Conservation (phyloP, 2,113 vertebrate genomes). For the Okapia johnstoni region DNA sequence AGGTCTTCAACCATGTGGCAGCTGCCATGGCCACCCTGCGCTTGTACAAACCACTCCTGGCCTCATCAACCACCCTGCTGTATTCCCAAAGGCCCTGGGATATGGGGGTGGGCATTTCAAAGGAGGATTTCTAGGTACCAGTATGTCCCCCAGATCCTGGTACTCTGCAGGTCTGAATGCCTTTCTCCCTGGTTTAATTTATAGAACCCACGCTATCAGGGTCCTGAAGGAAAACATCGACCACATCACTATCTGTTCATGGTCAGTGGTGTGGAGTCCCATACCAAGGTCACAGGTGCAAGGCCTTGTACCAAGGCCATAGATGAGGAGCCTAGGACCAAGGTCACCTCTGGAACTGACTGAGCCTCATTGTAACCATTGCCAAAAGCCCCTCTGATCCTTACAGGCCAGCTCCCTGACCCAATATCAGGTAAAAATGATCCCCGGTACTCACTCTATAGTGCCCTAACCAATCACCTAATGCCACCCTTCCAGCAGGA, state of each 20-base stretch:
- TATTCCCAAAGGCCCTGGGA: not conserved
- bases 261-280: not conserved
- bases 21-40: not conserved
- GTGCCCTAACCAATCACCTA: not conserved
- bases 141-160: not conserved
- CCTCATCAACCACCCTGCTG: not conserved
- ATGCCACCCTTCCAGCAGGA: not conserved
- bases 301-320: not conserved
- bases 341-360: not conserved
- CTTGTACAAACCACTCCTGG: not conserved
- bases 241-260: not conserved
- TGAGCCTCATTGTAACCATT: not conserved
- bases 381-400: not conserved
- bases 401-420: not conserved
- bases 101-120: not conserved
- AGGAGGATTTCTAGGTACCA: not conserved
- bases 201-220: not conserved
- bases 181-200: not conserved
- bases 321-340: not conserved
- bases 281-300: not conserved
- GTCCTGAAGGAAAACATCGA: not conserved
- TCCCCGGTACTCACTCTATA: not conserved
- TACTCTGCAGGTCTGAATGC: not conserved
- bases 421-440: not conserved
- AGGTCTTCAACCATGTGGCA: not conserved